Base-by-base conservation (phyloP, 2,888 invertebrate species). In the Drosophila suboccidentalis region DNA sequence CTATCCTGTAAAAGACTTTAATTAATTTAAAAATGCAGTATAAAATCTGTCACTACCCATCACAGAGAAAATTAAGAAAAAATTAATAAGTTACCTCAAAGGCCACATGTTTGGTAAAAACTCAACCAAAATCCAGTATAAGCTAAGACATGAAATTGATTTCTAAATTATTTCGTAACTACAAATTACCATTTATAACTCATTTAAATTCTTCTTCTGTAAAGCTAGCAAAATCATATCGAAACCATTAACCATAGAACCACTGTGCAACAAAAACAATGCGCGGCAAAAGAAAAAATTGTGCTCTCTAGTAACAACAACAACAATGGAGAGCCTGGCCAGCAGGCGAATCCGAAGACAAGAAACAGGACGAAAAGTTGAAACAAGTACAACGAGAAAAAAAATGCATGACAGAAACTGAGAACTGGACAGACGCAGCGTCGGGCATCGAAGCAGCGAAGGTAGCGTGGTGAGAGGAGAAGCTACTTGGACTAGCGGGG, bases 361-460 rank as follows among this genome's bases (percentile, higher is more conserved):
- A 85, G 89, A 86, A 84, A 89, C 89, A 86, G 89, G 89, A 89
- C 89, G 87, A 89, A 86, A 80, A 82, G 79, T 82, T 85, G 62
- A 68, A 81, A 78, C 69, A 81, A 64, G 59, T 60, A 85, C 47
- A 39, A 47, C 57, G 19, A 49, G 13, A 51, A 62, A 78, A 78
- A 71, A 75, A 87, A 64, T 72, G 75, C 73, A 75, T 87, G 87
- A 83, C 70, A 39, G 51, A 51, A 50, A 49, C 43, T 55, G 55
- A 70, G 58, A 82, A 88, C 89, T 90, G 90, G 84, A 84, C 84
- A 89, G 88, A 85, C 82, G 82, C 71, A 62, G 43, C 87, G 84
- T 62, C 87, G 83, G 69, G 80, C 79, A 70, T 26, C 82, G 82
- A 69, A 64, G 43, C 44, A 69, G 49, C 51, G 57, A 57, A 69